Evolutionary conservation across 2,888 invertebrate genomes (phyloP).

Genomic region (Brachyopa scutellaris): DNA sequence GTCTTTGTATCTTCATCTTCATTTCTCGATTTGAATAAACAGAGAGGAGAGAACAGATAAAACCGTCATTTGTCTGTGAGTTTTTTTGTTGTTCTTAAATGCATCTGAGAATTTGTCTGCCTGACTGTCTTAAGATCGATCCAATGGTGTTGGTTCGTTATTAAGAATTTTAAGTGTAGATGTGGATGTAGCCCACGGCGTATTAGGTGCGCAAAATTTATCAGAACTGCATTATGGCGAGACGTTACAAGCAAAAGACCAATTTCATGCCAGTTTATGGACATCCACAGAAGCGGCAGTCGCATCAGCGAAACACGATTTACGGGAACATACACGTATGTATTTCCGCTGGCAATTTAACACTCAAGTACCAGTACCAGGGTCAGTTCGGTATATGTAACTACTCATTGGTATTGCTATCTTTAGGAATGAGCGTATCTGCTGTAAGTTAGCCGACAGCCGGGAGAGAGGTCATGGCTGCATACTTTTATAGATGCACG

Average conservation of each 20-base stretch:
- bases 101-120: neutral
- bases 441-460: neutral
- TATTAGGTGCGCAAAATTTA: constrained; percentile 35
- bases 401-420: neutral
- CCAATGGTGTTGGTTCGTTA: neutral
- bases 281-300: constrained; percentile 31
- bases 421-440: constrained; percentile 7
- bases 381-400: constrained; percentile 8
- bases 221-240: constrained; percentile 45
- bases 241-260: neutral
- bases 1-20: constrained; percentile 35
- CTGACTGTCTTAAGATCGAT: constrained; percentile 3
- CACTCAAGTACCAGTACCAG: constrained; percentile 25
- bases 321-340: too few species aligned
- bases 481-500: constrained; percentile 57
- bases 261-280: constrained; percentile 28
- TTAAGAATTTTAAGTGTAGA: neutral
- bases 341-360: constrained; percentile 41
- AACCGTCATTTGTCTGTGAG: neutral
- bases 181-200: neutral
- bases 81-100: neutral
- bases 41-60: neutral
- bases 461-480: constrained; percentile 50
- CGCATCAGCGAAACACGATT: constrained; percentile 32
- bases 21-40: constrained; percentile 37